A percentile compares a stretch with the other conserved stretches of the same genome.
Conservation (phyloP, 2,113 vertebrate species). For the Tragelaphus buxtoni region DNA sequence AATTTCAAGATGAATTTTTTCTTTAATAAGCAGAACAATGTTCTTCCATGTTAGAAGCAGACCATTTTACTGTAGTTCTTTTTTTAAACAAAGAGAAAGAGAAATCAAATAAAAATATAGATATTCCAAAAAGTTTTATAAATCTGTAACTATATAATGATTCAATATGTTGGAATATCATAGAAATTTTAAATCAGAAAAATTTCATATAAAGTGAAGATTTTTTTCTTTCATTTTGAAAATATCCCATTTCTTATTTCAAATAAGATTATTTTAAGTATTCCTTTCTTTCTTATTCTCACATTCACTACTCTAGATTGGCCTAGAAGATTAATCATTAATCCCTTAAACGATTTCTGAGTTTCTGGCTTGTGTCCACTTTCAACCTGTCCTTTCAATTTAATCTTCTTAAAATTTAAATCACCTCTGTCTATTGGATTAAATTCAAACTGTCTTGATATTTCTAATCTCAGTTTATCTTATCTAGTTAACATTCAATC, state of each 20-base stretch:
- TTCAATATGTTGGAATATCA: neutral
- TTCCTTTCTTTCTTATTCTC: neutral
- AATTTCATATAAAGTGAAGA: no score
- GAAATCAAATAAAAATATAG: neutral
- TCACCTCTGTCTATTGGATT: neutral
- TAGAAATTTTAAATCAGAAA: neutral
- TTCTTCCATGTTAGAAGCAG: neutral
- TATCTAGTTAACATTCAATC: neutral
- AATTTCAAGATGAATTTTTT: neutral
- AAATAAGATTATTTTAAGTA: neutral
- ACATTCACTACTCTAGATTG: neutral
- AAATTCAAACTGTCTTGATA: neutral
- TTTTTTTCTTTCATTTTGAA: no score
- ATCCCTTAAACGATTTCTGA: neutral
- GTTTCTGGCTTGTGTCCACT: neutral
- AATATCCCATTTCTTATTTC: no score
- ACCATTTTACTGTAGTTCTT: neutral
- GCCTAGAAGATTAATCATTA: neutral
- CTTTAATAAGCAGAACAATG: slow-evolving; percentile 1
- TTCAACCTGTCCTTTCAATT: neutral
- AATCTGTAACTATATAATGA: neutral
- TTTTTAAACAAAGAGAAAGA: neutral
- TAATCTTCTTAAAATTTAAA: slow-evolving; percentile 30
- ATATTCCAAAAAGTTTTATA: neutral
- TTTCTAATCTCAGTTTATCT: neutral